phyloP scores from a whole-genome alignment of 2,113 vertebrate species.

The Pristiophorus japonicus region DNA sequence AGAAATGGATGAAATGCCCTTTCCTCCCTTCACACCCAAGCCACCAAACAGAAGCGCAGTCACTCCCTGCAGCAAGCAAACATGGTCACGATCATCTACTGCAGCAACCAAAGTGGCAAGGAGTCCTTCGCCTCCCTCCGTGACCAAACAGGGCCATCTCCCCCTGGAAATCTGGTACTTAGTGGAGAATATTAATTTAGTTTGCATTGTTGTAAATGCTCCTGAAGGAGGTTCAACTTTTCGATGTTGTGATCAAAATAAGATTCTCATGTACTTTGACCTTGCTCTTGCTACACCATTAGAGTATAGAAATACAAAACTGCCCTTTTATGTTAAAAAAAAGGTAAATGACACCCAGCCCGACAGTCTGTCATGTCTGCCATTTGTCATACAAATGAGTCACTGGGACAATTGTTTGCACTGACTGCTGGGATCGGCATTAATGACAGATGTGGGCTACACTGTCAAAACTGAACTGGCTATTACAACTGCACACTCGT shows the following conservation, averaged over 20 bases:
- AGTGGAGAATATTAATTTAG: background rate
- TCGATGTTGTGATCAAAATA: background rate
- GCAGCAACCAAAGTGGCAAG: background rate
- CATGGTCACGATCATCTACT: background rate
- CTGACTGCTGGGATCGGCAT: conserved; percentile 43
- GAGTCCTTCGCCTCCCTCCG: background rate
- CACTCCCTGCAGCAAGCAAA: background rate
- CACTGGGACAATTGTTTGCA: conserved; percentile 46
- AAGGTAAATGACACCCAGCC: conserved; percentile 42
- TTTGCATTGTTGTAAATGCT: background rate
- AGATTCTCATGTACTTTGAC: background rate
- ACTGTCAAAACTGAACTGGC: conserved; percentile 37
- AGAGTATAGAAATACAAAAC: background rate
- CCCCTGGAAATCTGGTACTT: background rate
- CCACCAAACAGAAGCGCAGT: background rate
- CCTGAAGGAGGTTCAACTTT: background rate
- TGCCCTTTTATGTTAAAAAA: background rate
- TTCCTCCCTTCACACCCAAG: background rate
- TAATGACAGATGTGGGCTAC: conserved; percentile 43
- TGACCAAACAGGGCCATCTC: background rate
- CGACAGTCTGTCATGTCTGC: conserved; percentile 46
- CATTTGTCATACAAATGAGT: conserved; percentile 49
- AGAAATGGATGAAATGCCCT: background rate
- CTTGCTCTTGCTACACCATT: background rate
- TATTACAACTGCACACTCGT: conserved; percentile 50